Conservation (phyloP, 2,113 vertebrate species). For the Pachyramphus minor region DNA sequence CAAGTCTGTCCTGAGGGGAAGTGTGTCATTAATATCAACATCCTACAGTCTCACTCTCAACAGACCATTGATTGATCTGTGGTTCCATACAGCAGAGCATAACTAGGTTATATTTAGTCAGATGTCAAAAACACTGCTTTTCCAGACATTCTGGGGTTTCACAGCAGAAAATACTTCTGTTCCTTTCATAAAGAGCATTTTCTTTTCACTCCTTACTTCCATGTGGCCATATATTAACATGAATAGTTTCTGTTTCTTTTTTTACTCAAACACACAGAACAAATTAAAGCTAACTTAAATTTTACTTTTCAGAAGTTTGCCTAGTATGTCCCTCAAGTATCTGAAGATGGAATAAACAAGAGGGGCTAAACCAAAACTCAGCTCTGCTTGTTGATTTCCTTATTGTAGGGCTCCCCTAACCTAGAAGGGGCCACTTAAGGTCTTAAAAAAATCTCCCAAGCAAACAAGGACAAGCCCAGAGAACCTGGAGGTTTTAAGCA, state of each 20-base stretch:
- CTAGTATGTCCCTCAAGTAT: background rate
- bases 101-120: slow-evolving; percentile 37
- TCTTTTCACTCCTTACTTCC: background rate
- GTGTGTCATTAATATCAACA: slow-evolving; percentile 56
- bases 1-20: slow-evolving; percentile 52
- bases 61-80: slow-evolving; percentile 46
- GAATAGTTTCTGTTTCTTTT: background rate
- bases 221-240: background rate
- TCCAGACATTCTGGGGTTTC: background rate
- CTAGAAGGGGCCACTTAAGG: background rate
- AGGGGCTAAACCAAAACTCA: background rate
- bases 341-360: background rate
- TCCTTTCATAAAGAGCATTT: background rate
- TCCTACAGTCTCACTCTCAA: background rate
- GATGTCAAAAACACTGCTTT: background rate
- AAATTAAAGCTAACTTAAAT: background rate
- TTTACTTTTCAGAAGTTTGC: background rate
- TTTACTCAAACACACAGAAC: background rate
- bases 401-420: background rate
- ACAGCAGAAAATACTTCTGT: background rate
- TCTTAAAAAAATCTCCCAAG: background rate
- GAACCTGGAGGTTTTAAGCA: background rate
- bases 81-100: background rate
- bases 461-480: background rate
- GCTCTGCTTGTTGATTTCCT: background rate